phyloP scores from a whole-genome alignment of 2,113 vertebrate genomes.

The Amphiprion ocellaris region DNA sequence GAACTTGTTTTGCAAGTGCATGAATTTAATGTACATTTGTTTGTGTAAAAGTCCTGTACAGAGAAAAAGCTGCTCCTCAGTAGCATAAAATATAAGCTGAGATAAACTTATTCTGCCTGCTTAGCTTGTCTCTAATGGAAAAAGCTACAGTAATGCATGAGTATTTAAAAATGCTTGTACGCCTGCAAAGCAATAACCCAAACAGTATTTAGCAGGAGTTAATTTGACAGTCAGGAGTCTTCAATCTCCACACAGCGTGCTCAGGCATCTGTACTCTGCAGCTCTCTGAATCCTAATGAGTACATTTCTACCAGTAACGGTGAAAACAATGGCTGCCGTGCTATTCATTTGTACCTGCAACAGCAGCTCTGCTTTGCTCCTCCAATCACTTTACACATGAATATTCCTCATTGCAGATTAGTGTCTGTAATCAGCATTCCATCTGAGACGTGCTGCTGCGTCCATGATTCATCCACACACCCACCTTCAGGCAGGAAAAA shows the following conservation, averaged over 20 bases:
- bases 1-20: no score
- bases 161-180: slow-evolving; percentile 34
- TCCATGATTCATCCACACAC: slow-evolving; percentile 42
- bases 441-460: slow-evolving; percentile 19
- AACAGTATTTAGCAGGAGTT: slow-evolving; percentile 71
- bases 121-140: slow-evolving; percentile 28
- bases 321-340: slow-evolving; percentile 56
- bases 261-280: slow-evolving; percentile 60
- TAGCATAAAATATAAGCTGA: slow-evolving; percentile 1
- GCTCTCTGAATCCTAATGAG: slow-evolving; percentile 71
- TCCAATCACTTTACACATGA: slow-evolving; percentile 58
- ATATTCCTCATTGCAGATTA: slow-evolving; percentile 68
- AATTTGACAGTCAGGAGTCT: slow-evolving; percentile 74
- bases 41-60: not conserved
- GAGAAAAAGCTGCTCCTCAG: not conserved
- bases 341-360: slow-evolving; percentile 59
- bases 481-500: slow-evolving; percentile 30
- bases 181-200: slow-evolving; percentile 57
- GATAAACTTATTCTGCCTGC: slow-evolving; percentile 16
- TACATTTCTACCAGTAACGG: slow-evolving; percentile 35
- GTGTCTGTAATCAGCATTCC: slow-evolving; percentile 58
- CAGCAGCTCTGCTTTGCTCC: slow-evolving; percentile 53
- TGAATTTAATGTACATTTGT: no score
- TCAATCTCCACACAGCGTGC: slow-evolving; percentile 58
- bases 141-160: slow-evolving; percentile 25